Evolutionary conservation across 2,113 vertebrate genomes (phyloP).

Genomic region (Fulmarus glacialis): DNA sequence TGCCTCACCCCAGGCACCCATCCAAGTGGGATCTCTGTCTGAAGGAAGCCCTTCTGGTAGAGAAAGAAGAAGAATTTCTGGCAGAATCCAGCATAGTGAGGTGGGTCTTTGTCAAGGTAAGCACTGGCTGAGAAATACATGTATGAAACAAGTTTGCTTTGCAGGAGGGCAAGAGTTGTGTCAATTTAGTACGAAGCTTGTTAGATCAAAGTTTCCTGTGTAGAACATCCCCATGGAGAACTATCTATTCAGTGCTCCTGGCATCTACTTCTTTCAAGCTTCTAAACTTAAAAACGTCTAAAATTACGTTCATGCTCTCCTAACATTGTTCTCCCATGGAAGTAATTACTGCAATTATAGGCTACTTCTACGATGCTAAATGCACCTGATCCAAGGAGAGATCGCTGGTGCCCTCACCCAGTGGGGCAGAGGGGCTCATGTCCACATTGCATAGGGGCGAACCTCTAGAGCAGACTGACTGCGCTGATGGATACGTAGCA

Average conservation of each 20-base stretch:
- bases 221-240: background rate
- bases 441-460: background rate
- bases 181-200: background rate
- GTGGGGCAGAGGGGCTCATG: background rate
- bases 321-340: background rate
- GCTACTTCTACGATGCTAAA: background rate
- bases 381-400: background rate
- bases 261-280: background rate
- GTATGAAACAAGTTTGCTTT: background rate
- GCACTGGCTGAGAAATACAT: background rate
- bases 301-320: background rate
- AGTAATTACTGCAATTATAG: background rate
- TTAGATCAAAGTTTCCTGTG: background rate
- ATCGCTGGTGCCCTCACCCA: background rate
- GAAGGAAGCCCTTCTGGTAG: background rate
- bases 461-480: background rate
- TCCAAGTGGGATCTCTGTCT: background rate
- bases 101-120: background rate
- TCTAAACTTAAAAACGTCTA: background rate
- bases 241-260: background rate
- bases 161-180: background rate
- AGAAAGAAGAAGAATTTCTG: background rate
- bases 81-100: background rate
- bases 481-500: background rate
- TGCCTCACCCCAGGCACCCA: background rate